Evolutionary conservation across 2,113 vertebrate species (phyloP), one percentile per base, ranked within the genome.

Genomic region (Tupaia tana): DNA sequence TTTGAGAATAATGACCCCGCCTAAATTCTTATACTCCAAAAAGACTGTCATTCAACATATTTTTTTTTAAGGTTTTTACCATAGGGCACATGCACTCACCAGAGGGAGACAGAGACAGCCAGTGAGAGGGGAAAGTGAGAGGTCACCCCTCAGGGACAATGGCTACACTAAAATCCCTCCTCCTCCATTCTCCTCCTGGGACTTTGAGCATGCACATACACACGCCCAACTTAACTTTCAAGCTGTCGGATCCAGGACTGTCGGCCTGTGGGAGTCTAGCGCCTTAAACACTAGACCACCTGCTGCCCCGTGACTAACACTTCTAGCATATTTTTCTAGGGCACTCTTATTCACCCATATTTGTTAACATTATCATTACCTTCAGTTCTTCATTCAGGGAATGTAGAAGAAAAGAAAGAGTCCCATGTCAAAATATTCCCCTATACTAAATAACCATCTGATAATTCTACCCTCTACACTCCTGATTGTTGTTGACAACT

Each of bases 381-480:
- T 89, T 89, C 22, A 63, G 1, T 90, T 56, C 31, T 91, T 90
- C 59, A 80, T 91, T 63, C 63, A n/a, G 5, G 66, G 19, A 90
- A 34, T 61, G 22, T 63, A 86, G 13, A 81, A 77, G 31, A 87
- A 8, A 77, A 56, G 78, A 74, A 92, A 90, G 16, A 54, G 56
- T 90, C 34, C 12, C 9, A 54, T 67, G 13, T 67, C 74, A 86
- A 85, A 91, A 64, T 85, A 52, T 29, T 58, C 22, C 61, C 63
- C 74, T 93, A 43, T 74, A 90, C 29, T 71, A 92, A 87, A 75
- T n/a, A 95, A 15, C 22, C 27, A 11, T 63, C 54, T 59, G 73
- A 20, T 43, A 22, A 24, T 56, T 27, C 31, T 2, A 59, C 61
- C 5, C n/a, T 25, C 31, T 79, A 11, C 3, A 2, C 52, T 58